Percentiles rank a stretch among this genome's conserved stretches.
Evolutionary conservation across 1,140 invertebrate species (phyloP).

Genomic region (Catajapyx aquilonaris): DNA sequence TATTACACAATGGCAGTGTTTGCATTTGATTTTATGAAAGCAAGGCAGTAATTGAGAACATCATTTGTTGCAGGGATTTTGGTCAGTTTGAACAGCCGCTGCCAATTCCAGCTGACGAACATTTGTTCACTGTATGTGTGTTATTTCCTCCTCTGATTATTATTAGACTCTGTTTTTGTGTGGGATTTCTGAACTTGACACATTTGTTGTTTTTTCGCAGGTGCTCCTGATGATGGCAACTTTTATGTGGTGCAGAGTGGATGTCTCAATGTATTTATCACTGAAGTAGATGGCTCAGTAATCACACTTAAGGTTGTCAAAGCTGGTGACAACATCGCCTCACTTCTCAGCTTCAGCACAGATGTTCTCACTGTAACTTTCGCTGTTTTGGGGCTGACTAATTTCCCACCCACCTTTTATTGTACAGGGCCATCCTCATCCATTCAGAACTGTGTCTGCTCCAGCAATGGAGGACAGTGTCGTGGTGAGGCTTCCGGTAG

Average conservation of each 20-base stretch:
- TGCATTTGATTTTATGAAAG: no score
- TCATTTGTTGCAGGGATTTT: slow-evolving; percentile 55
- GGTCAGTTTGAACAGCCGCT: slow-evolving; percentile 92
- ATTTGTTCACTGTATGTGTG: slow-evolving; percentile 73
- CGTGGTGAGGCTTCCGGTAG: slow-evolving; percentile 72
- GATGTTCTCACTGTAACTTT: slow-evolving; percentile 82
- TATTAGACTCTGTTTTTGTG: no score
- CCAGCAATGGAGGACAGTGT: slow-evolving; percentile 72
- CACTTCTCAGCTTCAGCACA: slow-evolving; percentile 85
- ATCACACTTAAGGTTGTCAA: slow-evolving; percentile 76
- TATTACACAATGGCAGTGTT: no score
- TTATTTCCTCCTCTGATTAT: no score
- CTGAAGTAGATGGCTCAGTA: slow-evolving; percentile 50
- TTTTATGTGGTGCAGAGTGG: slow-evolving; percentile 94
- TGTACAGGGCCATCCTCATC: slow-evolving; percentile 64
- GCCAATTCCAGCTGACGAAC: slow-evolving; percentile 56
- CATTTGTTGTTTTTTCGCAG: slow-evolving; percentile 20
- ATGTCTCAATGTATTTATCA: slow-evolving; percentile 77
- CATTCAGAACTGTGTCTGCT: slow-evolving; percentile 91
- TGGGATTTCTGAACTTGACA: no score
- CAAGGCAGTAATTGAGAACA: no score
- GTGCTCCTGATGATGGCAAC: slow-evolving; percentile 89
- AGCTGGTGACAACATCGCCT: slow-evolving; percentile 86
- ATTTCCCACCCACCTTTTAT: no score
- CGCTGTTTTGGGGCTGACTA: no score